Evolutionary conservation across 2,888 invertebrate genomes (phyloP), one percentile per base, ranked within the genome.

Genomic region (Caenorhabditis imperialis): DNA sequence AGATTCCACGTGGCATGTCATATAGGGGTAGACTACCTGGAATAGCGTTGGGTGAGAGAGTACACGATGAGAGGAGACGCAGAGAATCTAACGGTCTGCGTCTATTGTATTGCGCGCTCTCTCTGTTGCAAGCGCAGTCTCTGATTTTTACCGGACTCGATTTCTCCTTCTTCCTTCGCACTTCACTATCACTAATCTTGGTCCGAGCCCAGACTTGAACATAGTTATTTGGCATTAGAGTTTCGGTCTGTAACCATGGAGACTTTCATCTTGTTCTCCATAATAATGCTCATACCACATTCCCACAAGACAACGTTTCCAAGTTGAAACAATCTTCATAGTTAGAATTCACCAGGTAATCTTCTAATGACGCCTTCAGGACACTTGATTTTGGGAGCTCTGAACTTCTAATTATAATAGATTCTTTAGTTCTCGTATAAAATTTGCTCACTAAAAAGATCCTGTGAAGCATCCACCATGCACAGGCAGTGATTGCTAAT

Each of bases 401-500:
- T n/a, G 53, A 7, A 62, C 22, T 40, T 58, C 55, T 62, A n/a
- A 61, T 33, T 16, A 35, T 35, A n/a, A 1, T n/a, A 4, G 33
- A 18, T 30, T 18, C 20, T 2, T 10, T 8, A 10, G 14, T 10
- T 10, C n/a, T 8, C 6, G 4, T 23, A 1, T 16, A 1, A n/a
- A 6, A 22, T 27, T 42, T 33, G 30, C 25, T 48, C n/a, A 65
- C 48, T 62, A 18, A 38, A 51, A 20, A 61, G 30, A 60, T 72
- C 72, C 22, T 57, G 51, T 10, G 72, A 58, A 16, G 60, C 76
- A 20, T 77, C 67, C 14, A 62, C 58, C 69, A 75, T 73, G 51
- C 79, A 80, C 0, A 79, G 73, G 55, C 81, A 81, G 38, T 76
- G 78, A 51, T 77, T 77, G 4, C 42, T 57, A 0, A 75, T 72